Percentiles rank a stretch among this genome's conserved stretches.
Conservation (phyloP, 2,888 invertebrate genomes). For the Phoenoteleia sp. region DNA sequence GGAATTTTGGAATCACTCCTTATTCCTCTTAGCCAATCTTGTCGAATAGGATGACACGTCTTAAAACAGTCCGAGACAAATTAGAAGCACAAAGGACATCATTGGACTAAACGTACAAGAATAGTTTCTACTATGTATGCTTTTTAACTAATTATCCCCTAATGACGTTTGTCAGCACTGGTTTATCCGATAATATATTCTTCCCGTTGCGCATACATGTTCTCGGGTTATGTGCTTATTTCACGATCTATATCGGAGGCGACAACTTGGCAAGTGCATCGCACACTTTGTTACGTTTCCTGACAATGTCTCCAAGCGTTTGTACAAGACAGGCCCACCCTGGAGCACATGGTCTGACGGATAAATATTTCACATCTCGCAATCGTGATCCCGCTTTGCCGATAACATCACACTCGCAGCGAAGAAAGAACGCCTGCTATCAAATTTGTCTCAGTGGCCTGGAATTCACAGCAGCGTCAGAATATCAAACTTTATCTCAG, state of each 20-base stretch:
- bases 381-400: constrained; percentile 22
- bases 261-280: constrained; percentile 67
- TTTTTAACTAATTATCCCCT: constrained; percentile 5
- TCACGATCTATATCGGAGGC: constrained; percentile 58
- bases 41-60: no score
- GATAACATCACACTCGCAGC: constrained; percentile 21
- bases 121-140: background rate
- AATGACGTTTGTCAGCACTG: constrained; percentile 28
- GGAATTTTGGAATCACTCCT: no score
- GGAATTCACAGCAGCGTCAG: background rate
- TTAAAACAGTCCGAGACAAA: no score
- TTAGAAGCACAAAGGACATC: no score
- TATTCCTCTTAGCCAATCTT: no score
- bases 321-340: constrained; percentile 63
- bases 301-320: constrained; percentile 46
- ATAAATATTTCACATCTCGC: constrained; percentile 54
- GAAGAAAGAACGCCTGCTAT: background rate
- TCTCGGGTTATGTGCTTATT: constrained; percentile 39
- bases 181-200: constrained; percentile 9
- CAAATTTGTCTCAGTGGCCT: background rate
- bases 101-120: no score
- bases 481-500: constrained; percentile 13
- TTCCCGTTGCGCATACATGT: background rate
- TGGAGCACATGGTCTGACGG: constrained; percentile 22
- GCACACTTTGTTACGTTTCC: constrained; percentile 64